These are phyloP conservation scores for Amphilophus citrinellus DNA, from an alignment of 2,113 vertebrate species.

Conservation along the genomic window DNA sequence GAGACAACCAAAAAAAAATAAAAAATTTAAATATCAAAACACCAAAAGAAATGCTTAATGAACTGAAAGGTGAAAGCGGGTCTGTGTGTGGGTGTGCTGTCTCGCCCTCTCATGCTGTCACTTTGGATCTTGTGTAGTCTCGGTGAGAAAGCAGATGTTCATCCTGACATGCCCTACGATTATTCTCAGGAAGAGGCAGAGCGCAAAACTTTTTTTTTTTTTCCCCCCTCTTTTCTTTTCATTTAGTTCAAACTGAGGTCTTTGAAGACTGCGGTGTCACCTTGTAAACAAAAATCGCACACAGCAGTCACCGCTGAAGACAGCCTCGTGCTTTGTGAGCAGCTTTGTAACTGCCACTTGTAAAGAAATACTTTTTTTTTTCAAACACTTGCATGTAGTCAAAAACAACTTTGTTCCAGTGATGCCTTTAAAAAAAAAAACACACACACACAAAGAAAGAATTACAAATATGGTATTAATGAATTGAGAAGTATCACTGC, in stretches of 20 bases:
- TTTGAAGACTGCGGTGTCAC: conserved; percentile 18
- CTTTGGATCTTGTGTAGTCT: background rate
- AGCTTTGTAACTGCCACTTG: conserved; percentile 26
- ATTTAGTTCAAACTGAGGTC: conserved; percentile 22
- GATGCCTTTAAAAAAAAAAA: conserved; percentile 1
- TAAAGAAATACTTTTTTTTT: background rate
- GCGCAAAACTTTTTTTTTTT: background rate
- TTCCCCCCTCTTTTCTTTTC: background rate
- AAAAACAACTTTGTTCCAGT: background rate
- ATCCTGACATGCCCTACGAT: background rate
- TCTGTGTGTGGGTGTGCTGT: background rate
- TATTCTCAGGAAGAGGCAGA: background rate
- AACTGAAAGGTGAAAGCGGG: background rate
- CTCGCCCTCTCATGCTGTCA: background rate
- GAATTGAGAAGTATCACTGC: background rate
- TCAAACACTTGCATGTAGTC: background rate
- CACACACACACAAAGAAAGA: background rate
- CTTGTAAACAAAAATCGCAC: conserved; percentile 31
- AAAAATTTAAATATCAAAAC: background rate
- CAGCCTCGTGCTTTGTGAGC: conserved; percentile 12
- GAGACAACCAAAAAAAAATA: background rate
- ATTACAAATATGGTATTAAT: background rate
- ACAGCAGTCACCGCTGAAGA: conserved; percentile 10
- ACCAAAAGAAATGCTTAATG: background rate
- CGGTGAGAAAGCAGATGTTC: background rate